Conservation (phyloP, 1,140 invertebrate genomes). For the Pissodes strobi region DNA sequence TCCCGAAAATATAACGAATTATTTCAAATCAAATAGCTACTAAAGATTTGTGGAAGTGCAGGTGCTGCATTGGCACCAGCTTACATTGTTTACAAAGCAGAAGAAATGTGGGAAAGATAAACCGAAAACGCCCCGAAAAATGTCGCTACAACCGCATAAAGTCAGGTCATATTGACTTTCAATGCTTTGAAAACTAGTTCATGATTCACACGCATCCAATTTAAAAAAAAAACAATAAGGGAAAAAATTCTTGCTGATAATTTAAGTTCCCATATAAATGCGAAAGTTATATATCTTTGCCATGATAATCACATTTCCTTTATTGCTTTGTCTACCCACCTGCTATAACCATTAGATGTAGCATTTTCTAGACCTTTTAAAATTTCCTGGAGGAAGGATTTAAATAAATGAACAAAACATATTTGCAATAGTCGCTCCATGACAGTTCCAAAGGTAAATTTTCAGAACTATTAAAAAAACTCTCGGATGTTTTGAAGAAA, state of each 20-base stretch:
- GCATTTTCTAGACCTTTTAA: too few species aligned
- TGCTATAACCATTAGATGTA: too few species aligned
- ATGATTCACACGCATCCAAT: neutral
- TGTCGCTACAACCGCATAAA: too few species aligned
- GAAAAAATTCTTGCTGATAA: too few species aligned
- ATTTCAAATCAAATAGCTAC: neutral
- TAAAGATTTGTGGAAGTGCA: neutral
- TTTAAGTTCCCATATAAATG: neutral
- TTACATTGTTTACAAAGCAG: neutral
- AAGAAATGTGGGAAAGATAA: neutral
- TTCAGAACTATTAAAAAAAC: neutral
- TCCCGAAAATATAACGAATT: neutral
- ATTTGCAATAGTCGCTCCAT: neutral
- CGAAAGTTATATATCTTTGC: neutral
- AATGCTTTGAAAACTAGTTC: neutral
- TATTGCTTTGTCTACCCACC: neutral
- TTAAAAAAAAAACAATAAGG: neutral
- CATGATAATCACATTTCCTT: neutral
- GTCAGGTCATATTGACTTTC: neutral
- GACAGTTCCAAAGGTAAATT: neutral
- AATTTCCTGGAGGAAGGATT: neutral
- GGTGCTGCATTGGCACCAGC: neutral
- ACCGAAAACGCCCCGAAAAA: too few species aligned
- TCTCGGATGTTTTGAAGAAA: too few species aligned
- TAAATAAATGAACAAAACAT: neutral